A percentile compares a stretch with the other conserved stretches of the same genome.
phyloP scores from a whole-genome alignment of 2,113 vertebrate genomes.

The Oncorhynchus mykiss region DNA sequence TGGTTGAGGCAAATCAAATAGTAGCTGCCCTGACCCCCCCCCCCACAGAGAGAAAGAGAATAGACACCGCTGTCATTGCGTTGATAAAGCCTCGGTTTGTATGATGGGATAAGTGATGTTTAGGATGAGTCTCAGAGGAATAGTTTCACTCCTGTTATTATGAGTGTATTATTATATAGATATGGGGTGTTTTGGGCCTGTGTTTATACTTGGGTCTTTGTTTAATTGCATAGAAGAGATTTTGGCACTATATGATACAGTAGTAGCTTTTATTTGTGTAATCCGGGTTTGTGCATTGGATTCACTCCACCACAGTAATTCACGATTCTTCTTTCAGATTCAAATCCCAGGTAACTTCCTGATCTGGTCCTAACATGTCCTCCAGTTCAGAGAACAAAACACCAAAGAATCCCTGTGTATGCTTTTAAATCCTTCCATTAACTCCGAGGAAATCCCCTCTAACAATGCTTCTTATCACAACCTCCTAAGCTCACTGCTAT shows the following conservation, averaged over 20 bases:
- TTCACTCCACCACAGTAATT: not conserved
- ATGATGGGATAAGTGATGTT: not conserved
- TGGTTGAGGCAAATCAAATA: constrained; percentile 14
- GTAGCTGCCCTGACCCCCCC: not conserved
- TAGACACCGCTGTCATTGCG: constrained; percentile 9
- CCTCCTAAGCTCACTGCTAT: not conserved
- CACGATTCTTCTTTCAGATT: not conserved
- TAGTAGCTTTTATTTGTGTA: not conserved
- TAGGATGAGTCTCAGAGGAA: not conserved
- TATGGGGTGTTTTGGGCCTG: not conserved
- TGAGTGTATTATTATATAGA: not conserved
- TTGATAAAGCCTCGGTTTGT: not conserved
- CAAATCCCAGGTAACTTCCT: not conserved
- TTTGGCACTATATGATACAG: not conserved
- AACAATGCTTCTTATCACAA: not conserved
- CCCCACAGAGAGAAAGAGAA: constrained; percentile 9
- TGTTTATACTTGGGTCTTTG: not conserved
- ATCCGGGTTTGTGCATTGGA: not conserved
- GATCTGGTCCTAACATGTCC: not conserved
- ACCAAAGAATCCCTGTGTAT: not conserved
- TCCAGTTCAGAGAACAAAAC: not conserved
- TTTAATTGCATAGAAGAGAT: not conserved
- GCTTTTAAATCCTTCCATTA: not conserved
- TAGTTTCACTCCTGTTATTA: not conserved
- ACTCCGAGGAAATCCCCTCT: not conserved